Evolutionary conservation across 1,140 invertebrate genomes (phyloP).

Genomic region (Drosophila cardini): DNA sequence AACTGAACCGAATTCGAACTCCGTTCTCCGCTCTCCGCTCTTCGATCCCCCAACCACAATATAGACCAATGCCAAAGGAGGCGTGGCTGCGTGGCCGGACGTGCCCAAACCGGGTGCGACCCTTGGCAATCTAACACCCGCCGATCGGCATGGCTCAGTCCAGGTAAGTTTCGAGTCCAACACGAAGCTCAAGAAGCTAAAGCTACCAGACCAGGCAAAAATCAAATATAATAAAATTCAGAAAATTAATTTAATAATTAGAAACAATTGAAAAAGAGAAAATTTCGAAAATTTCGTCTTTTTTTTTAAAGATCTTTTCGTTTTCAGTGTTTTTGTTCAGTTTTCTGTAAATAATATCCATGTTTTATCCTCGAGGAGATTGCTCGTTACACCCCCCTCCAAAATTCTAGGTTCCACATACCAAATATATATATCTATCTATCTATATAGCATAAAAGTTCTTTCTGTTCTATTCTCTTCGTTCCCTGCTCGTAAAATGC

Average conservation of each 20-base stretch:
- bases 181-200: constrained; percentile 27
- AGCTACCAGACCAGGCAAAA: constrained; percentile 3
- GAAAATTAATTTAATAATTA: not conserved
- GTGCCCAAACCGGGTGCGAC: constrained; percentile 85
- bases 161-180: constrained; percentile 89
- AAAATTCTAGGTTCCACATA: constrained; percentile 2
- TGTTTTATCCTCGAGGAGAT: constrained; percentile 6
- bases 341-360: constrained; percentile 40
- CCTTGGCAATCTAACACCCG: constrained; percentile 92
- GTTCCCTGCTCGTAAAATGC: constrained; percentile 37
- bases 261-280: not conserved
- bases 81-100: constrained; percentile 86
- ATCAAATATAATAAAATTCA: not conserved
- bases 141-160: constrained; percentile 96
- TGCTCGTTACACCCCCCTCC: not conserved
- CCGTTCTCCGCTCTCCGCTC: constrained; percentile 25
- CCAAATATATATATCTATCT: constrained; percentile 2
- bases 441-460: constrained; percentile 22
- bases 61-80: constrained; percentile 85
- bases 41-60: no score
- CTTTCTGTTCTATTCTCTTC: constrained; percentile 4
- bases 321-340: constrained; percentile 46
- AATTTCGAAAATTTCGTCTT: constrained; percentile 16
- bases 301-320: constrained; percentile 19
- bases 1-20: constrained; percentile 35